These are phyloP conservation scores for Saxidomus purpurata DNA, from an alignment of 1,140 invertebrate species.

Conservation along the genomic window DNA sequence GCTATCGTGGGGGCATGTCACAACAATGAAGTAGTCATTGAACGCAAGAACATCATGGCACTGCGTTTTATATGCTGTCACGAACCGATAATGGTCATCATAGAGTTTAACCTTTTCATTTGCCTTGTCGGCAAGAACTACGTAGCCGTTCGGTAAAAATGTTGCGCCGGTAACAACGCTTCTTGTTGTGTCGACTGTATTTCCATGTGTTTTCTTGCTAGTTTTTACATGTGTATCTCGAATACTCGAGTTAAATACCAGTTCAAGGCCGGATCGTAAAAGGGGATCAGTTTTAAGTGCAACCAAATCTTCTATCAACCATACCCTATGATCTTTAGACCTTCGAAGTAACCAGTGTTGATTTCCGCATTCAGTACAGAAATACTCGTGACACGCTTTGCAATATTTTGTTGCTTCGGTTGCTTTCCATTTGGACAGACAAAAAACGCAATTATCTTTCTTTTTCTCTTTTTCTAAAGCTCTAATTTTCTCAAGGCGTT, in stretches of 20 bases:
- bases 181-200: not conserved
- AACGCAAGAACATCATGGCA: slow-evolving; percentile 40
- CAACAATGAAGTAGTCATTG: slow-evolving; percentile 34
- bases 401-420: slow-evolving; percentile 41
- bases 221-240: not conserved
- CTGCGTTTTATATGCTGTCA: not conserved
- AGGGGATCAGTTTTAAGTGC: slow-evolving; percentile 34
- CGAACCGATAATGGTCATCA: slow-evolving; percentile 29
- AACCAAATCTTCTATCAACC: slow-evolving; percentile 3
- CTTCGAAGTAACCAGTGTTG: slow-evolving; percentile 52
- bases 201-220: not conserved
- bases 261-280: not conserved
- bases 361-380: slow-evolving; percentile 58
- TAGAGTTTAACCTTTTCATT: slow-evolving; percentile 37
- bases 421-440: slow-evolving; percentile 25
- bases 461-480: not conserved
- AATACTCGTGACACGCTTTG: slow-evolving; percentile 54
- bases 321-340: slow-evolving; percentile 50
- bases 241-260: slow-evolving; percentile 41
- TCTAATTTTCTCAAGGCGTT: slow-evolving; percentile 14
- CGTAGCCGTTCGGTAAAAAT: slow-evolving; percentile 8
- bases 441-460: slow-evolving; percentile 13
- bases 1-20: slow-evolving; percentile 15
- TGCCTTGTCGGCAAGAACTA: slow-evolving; percentile 29
- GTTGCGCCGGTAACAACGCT: slow-evolving; percentile 16